Base-by-base conservation (phyloP, 2,888 invertebrate genomes). In the Netelia melanura region DNA sequence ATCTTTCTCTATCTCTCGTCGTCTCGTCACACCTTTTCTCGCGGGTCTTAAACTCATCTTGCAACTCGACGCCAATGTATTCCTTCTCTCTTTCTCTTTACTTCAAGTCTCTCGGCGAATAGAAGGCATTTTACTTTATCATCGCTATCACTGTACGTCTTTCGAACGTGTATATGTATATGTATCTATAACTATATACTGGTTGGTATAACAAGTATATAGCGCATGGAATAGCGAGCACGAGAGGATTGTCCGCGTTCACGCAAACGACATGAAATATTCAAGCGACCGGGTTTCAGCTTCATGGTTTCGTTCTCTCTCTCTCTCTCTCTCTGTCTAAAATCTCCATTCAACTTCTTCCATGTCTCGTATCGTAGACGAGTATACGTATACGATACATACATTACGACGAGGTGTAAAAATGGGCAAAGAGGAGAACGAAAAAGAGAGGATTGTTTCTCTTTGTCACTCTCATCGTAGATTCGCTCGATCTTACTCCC, bases 191-290 rank as follows among this genome's bases (percentile, higher is more conserved):
- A 6, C 62, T 70, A 70, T 48, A 52, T 58, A 1, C n/a, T 3
- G 14, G 25, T 2, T 25, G 11, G 23, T 48, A 71, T 62, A 74
- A 64, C 30, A 71, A 64, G 38, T 72, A 71, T 82, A 72, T 52
- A 72, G n/a, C 62, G 43, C 52, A 62, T 58, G 56, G 54, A 67
- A 72, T 54, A 58, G 48, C 38, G 38, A 76, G 52, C 48, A 61
- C 58, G 79, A 67, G 81, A 81, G 75, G 70, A 78, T 65, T 43
- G 38, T 68, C 81, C 70, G 70, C 80, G 80, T 89, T 89, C 89
- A 88, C 83, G 87, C 87, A 89, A 88, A 88, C 87, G 87, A 87
- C 90, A 90, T 91, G 90, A 91, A 91, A 91, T 91, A 91, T 91
- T 91, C 90, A 91, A 90, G 89, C 87, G 88, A 75, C 83, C 86